Evolutionary conservation across 2,888 invertebrate species (phyloP), one percentile per base, ranked within the genome.

Genomic region (Phragmatobia fuliginosa): DNA sequence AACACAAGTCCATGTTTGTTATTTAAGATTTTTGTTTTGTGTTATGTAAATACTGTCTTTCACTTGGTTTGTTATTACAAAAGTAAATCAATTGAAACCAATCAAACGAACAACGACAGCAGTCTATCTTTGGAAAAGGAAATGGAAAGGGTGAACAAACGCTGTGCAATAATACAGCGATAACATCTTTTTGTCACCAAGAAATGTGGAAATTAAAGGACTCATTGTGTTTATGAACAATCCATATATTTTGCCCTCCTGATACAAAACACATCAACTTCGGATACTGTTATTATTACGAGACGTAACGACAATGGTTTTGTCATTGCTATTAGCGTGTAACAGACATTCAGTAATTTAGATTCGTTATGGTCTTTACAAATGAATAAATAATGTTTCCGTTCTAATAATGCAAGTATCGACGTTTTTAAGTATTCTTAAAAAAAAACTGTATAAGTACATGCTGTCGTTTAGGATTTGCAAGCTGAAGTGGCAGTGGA

Each of bases 111-210:
- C 73, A 33, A 63, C 67, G 66, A 70, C 63, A 67, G 68, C 70
- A 58, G 67, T 41, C 66, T 75, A 73, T 78, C 80, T 66, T 70
- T 75, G 73, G 76, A 76, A 83, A 77, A 71, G 74, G 77, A 78
- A 78, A 80, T 79, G 78, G 77, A 83, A 73, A 75, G 72, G 71
- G 73, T 74, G 77, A 67, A 68, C 70, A 68, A 63, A 60, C 66
- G 68, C 68, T 80, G 71, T 66, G 65, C 62, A 74, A 78, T 76
- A 78, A 72, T 81, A 73, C 65, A 72, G 62, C 41, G 76, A 80
- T 80, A 78, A 61, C 66, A 72, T 75, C 72, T 69, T 62, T 66
- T 67, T 62, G 71, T 49, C 64, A 38, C 67, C 68, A 72, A 58
- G 38, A 63, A 79, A 69, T 62, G 68, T 76, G 66, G 63, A 72